Conservation (phyloP, 2,888 invertebrate genomes). For the Sylvicola cinctus region DNA sequence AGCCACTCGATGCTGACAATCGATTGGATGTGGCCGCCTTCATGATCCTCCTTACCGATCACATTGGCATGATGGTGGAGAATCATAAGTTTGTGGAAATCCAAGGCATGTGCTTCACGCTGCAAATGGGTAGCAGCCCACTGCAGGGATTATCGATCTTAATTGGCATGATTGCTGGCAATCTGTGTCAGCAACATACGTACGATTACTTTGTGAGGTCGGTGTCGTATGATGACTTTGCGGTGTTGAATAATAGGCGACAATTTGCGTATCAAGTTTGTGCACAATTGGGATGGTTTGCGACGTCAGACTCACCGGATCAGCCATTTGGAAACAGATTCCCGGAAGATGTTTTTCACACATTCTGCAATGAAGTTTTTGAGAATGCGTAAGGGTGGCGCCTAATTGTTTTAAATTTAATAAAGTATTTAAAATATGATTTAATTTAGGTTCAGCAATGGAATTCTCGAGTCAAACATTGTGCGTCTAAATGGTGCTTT, state of each 20-base stretch:
- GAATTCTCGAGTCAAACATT: no score
- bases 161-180: no score
- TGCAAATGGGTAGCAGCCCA: no score
- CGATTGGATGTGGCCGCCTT: not conserved
- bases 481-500: not conserved
- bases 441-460: no score
- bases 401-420: not conserved
- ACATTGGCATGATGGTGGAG: not conserved
- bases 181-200: no score
- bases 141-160: no score
- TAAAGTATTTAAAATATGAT: not conserved
- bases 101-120: no score
- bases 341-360: not conserved
- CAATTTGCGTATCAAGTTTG: not conserved
- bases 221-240: not conserved
- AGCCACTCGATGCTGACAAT: not conserved
- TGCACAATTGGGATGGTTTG: not conserved
- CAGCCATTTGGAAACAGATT: slow-evolving; percentile 1
- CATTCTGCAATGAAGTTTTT: slow-evolving; percentile 3
- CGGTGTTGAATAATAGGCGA: not conserved
- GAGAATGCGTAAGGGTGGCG: not conserved
- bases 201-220: no score
- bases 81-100: no score
- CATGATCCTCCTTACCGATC: not conserved
- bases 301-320: not conserved